A percentile compares a stretch with the other conserved stretches of the same genome.
phyloP scores from a whole-genome alignment of 2,888 invertebrate genomes.

The Thelaira solivaga region DNA sequence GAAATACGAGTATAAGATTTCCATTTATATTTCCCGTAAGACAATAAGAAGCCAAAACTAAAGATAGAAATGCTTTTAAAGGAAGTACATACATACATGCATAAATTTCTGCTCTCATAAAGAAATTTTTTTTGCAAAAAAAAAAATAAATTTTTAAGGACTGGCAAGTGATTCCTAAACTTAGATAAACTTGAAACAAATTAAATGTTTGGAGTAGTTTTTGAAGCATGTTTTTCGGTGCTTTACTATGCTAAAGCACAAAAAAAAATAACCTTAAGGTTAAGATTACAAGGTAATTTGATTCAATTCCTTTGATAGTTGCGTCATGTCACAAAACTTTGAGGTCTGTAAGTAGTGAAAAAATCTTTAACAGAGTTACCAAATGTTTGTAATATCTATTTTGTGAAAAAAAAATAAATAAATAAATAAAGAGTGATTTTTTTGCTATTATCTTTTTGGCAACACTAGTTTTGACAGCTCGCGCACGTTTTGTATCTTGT shows the following conservation, averaged over 20 bases:
- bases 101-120: no score
- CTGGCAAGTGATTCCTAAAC: conserved; percentile 26
- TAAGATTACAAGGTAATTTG: conserved; percentile 78
- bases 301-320: conserved; percentile 77
- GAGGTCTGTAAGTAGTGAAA: neutral
- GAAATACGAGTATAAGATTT: conserved; percentile 71
- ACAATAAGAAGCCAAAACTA: conserved; percentile 21
- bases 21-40: conserved; percentile 69
- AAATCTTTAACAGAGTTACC: neutral
- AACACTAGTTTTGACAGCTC: no score
- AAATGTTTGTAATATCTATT: no score
- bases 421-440: no score
- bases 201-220: neutral
- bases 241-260: neutral
- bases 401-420: no score
- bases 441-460: no score
- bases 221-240: neutral
- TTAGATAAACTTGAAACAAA: conserved; percentile 1
- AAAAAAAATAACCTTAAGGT: conserved; percentile 76
- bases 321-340: conserved; percentile 17
- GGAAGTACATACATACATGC: conserved; percentile 2
- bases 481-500: no score
- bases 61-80: conserved; percentile 19
- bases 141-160: conserved; percentile 3
- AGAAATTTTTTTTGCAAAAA: neutral